Base-by-base conservation (phyloP, 2,888 invertebrate genomes). In the Cistogaster globosa region DNA sequence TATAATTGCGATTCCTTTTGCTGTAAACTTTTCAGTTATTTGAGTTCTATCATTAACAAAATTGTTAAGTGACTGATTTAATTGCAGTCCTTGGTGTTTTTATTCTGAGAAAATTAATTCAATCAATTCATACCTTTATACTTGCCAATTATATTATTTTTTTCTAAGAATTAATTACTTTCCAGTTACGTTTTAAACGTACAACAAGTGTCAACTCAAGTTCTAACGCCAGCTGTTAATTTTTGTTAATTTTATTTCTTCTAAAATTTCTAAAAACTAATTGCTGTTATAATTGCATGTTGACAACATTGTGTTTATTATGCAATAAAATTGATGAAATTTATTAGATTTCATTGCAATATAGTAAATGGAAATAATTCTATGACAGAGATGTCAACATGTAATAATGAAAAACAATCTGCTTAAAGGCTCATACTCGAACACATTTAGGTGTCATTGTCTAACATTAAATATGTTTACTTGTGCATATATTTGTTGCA, bases 241-340 rank as follows among this genome's bases (percentile, higher is more conserved):
- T 32, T 32, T 5, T 32, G 6, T 32, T 32, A 32, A 32, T 32
- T 32, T 32, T 32, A 16, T 48, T 9, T 48, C 2, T 48, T 53
- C 5, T 20, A 18, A 18, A 6, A 9, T 53, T 18, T 53, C 51
- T 53, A 53, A 53, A 20, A 62, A 60, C 42, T 36, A 69, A 69
- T 75, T 60, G 57, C 62, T n/a, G 57, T 12, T 60, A 62, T 75
- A 75, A 81, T 75, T 75, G 68, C 69, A 69, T 75, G 69, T 75
- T 75, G 63, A 71, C 75, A 76, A 82, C 67, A 69, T 75, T 51
- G 53, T 51, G 32, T 63, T 8, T 38, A 6, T 60, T 26, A 20
- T 20, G 22, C 22, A 42, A 58, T 26, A 22, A 26, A 32, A 16
- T 36, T 20, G 45, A 48, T 55, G 42, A 45, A 74, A 42, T 74